phyloP scores from a whole-genome alignment of 2,888 invertebrate genomes.

The Drosophila kuntzei region DNA sequence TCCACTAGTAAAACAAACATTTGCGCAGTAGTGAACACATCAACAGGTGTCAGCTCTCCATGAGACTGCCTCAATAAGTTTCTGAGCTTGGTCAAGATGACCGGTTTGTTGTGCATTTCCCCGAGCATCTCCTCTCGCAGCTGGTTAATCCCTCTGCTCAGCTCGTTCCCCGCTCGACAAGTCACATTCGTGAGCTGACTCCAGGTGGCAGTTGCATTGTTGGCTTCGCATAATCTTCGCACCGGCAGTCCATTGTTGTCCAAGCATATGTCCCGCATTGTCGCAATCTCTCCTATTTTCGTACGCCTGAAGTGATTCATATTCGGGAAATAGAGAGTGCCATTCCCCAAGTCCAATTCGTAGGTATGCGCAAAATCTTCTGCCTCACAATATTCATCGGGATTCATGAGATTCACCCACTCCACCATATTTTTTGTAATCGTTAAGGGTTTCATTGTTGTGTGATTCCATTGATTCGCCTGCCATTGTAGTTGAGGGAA shows the following conservation, averaged over 20 bases:
- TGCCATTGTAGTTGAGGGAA: slow-evolving; percentile 49
- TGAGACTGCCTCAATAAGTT: slow-evolving; percentile 44
- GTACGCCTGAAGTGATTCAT: slow-evolving; percentile 59
- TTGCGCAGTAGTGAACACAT: slow-evolving; percentile 52
- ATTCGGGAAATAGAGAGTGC: slow-evolving; percentile 17
- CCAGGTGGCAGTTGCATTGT: slow-evolving; percentile 87
- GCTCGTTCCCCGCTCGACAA: slow-evolving; percentile 49
- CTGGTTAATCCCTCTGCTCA: slow-evolving; percentile 62
- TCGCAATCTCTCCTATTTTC: slow-evolving; percentile 86
- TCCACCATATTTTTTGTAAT: slow-evolving; percentile 17
- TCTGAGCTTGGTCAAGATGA: slow-evolving; percentile 44
- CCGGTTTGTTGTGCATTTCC: slow-evolving; percentile 19
- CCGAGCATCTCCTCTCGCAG: slow-evolving; percentile 51
- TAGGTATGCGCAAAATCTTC: slow-evolving; percentile 53
- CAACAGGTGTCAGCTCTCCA: slow-evolving; percentile 49
- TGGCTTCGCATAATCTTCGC: slow-evolving; percentile 87
- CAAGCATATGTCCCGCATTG: slow-evolving; percentile 86
- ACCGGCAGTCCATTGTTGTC: slow-evolving; percentile 87
- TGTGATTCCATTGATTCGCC: slow-evolving; percentile 15
- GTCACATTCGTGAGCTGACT: slow-evolving; percentile 63
- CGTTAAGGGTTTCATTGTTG: slow-evolving; percentile 5
- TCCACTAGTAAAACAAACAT: slow-evolving; percentile 38
- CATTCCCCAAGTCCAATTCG: not conserved
- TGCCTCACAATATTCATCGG: slow-evolving; percentile 36
- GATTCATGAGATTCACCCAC: not conserved